Conservation (phyloP, 1,140 invertebrate genomes). For the Zaprionus vittiger region DNA sequence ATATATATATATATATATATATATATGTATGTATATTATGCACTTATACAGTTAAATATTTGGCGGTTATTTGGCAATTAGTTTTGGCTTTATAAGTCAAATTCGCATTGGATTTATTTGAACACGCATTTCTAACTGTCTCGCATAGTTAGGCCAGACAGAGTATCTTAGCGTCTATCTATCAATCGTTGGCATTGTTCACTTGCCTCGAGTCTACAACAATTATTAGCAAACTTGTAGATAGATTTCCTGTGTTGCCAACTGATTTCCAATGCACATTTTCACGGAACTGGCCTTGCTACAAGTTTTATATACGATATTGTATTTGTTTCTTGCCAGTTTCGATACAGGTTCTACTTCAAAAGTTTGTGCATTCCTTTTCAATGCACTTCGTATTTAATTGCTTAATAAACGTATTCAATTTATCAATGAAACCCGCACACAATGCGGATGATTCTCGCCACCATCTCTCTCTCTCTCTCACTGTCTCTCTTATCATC, state of each 20-base stretch:
- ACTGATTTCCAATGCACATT: conserved; percentile 70
- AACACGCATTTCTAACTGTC: conserved; percentile 27
- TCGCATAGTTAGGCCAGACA: neutral
- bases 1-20: neutral
- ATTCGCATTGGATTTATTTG: conserved; percentile 22
- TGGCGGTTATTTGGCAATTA: conserved; percentile 3
- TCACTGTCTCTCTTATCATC: conserved; percentile 18
- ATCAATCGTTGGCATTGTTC: conserved; percentile 61
- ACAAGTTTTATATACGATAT: conserved; percentile 17
- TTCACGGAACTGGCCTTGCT: conserved; percentile 72
- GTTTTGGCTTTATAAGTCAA: conserved; percentile 13
- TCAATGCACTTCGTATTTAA: conserved; percentile 17
- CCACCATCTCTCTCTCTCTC: neutral
- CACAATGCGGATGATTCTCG: conserved; percentile 9
- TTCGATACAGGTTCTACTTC: conserved; percentile 32
- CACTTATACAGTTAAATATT: conserved; percentile 16
- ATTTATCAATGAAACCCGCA: conserved; percentile 33
- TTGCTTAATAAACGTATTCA: conserved; percentile 3
- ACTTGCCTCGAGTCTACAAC: conserved; percentile 57
- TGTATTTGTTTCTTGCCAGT: neutral
- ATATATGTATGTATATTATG: neutral
- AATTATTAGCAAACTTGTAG: conserved; percentile 67
- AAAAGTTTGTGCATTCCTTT: conserved; percentile 29
- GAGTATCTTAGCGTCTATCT: conserved; percentile 18
- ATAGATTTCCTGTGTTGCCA: conserved; percentile 68